Evolutionary conservation across 2,113 vertebrate genomes (phyloP).

Genomic region (Hyla sarda): DNA sequence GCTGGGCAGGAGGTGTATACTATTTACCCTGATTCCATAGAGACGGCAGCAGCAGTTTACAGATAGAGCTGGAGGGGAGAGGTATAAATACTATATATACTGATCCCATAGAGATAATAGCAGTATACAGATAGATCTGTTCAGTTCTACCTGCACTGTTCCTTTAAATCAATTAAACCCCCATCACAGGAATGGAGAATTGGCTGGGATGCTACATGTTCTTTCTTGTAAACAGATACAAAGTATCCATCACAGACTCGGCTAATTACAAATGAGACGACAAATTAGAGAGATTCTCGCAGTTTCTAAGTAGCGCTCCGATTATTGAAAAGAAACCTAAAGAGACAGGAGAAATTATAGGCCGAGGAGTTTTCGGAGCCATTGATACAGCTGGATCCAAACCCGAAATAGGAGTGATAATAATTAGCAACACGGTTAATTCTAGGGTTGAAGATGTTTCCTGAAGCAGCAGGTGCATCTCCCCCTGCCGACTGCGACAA

Average conservation of each 20-base stretch:
- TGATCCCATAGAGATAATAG: too few species aligned
- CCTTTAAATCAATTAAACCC: not conserved
- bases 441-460: constrained; percentile 2
- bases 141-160: not conserved
- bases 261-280: not conserved
- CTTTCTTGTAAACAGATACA: not conserved
- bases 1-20: too few species aligned
- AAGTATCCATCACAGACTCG: not conserved
- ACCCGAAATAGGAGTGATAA: constrained; percentile 10
- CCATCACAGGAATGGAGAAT: not conserved
- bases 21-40: too few species aligned
- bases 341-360: constrained; percentile 4
- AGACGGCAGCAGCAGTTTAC: too few species aligned
- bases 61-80: too few species aligned
- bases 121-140: too few species aligned
- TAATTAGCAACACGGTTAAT: constrained; percentile 6
- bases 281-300: not conserved
- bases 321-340: constrained; percentile 7
- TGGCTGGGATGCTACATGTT: not conserved
- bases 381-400: constrained; percentile 20
- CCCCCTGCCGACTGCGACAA: not conserved
- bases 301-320: not conserved
- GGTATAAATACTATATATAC: too few species aligned
- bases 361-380: not conserved
- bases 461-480: not conserved